Evolutionary conservation across 2,888 invertebrate genomes (phyloP), one percentile per base, ranked within the genome.

Genomic region (Muscina levida): DNA sequence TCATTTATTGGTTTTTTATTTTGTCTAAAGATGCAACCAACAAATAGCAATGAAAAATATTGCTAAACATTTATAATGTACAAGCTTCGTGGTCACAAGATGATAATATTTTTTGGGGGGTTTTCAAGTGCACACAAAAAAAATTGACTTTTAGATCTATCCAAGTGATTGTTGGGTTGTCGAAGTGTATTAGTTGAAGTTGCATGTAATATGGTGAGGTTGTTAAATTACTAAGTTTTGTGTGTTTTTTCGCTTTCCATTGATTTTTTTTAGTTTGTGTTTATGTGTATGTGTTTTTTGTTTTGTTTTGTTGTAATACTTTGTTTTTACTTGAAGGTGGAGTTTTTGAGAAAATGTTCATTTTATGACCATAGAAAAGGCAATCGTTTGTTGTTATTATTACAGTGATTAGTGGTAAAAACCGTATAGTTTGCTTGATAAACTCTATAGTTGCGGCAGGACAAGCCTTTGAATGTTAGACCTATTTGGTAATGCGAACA

Each of bases 51-150:
- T 5, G 13, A 53, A 22, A 53, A 53, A 53, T 53, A 24, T 53
- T 51, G 10, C 22, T 24, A 10, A 53, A 13, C 3, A 53, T 53
- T 24, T 24, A 2, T 13, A 22, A 13, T 24, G 22, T 8, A 31
- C 8, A 31, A 53, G 13, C 53, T 8, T 24, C 24, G 10, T 53
- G 53, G 17, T 22, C 13, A 53, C 2, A n/a, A n/a, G 15, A 19
- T 46, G 46, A 46, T 5, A n/a, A n/a, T n/a, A 5, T 31, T 31
- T 31, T 31, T 31, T 31, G 31, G 31, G 3, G 31, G 31, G 17
- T 51, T 22, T 51, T 51, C 51, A 51, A 51, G 19, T 46, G 11
- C 46, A 46, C n/a, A n/a, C n/a, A n/a, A n/a, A n/a, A n/a, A 46
- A 46, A 46, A 46, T n/a, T 46, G 46, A 46, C 46, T 46, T 46